These are phyloP conservation scores for Dicerorhinus sumatrensis DNA, from an alignment of 2,113 vertebrate genomes.

Conservation along the genomic window DNA sequence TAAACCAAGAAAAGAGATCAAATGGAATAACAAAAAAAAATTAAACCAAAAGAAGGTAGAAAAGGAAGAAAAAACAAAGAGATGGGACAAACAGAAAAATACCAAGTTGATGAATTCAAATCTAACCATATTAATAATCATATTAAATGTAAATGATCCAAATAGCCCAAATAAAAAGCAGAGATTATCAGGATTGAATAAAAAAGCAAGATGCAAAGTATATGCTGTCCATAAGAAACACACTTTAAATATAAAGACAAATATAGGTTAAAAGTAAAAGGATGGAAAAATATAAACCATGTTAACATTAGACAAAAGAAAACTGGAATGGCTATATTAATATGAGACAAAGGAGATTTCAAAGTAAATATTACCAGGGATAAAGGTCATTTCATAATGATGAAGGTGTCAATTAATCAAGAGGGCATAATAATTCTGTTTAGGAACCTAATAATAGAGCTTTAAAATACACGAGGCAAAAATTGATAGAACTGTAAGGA, in stretches of 20 bases:
- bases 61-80: not conserved
- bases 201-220: not conserved
- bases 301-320: not conserved
- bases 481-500: not conserved
- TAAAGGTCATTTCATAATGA: not conserved
- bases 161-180: not conserved
- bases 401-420: not conserved
- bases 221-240: not conserved
- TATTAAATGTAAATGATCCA: not conserved
- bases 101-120: not conserved
- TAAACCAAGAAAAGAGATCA: not conserved
- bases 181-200: not conserved
- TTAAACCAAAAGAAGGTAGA: not conserved
- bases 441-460: not conserved
- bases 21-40: not conserved
- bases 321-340: not conserved
- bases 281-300: not conserved
- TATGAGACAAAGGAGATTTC: not conserved
- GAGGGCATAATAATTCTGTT: not conserved
- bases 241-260: not conserved
- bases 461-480: slow-evolving; percentile 27
- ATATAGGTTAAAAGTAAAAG: not conserved
- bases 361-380: not conserved
- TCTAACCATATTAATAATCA: not conserved
- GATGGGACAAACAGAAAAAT: not conserved